Percentiles rank a stretch among this genome's conserved stretches.
Evolutionary conservation across 2,888 invertebrate genomes (phyloP).

Genomic region (Mimumesa dahlbomi): DNA sequence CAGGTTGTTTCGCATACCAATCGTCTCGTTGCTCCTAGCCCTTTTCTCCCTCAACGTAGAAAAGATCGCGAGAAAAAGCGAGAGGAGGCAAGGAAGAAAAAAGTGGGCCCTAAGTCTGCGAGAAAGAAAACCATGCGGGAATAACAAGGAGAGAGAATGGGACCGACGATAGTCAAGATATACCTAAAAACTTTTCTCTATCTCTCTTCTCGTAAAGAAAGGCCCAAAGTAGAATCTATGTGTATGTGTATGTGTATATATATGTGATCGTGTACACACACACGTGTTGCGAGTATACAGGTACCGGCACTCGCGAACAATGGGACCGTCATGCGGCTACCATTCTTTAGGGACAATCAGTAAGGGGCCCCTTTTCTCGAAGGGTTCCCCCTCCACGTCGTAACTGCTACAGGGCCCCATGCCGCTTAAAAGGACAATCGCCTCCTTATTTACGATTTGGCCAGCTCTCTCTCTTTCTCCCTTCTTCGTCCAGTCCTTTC

Average conservation of each 20-base stretch:
- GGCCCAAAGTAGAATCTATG: slow-evolving; percentile 9
- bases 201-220: slow-evolving; percentile 29
- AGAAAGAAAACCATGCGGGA: too few species aligned
- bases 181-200: slow-evolving; percentile 33
- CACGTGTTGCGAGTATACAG: slow-evolving; percentile 55
- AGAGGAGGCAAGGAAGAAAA: slow-evolving; percentile 24
- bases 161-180: slow-evolving; percentile 48
- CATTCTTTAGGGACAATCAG: slow-evolving; percentile 77
- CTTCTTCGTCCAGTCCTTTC: neutral
- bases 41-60: slow-evolving; percentile 9
- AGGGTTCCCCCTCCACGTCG: slow-evolving; percentile 40
- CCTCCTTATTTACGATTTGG: slow-evolving; percentile 77
- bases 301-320: slow-evolving; percentile 72
- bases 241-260: neutral
- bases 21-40: slow-evolving; percentile 57
- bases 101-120: too few species aligned
- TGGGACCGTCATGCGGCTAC: slow-evolving; percentile 76
- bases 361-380: slow-evolving; percentile 52
- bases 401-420: slow-evolving; percentile 39
- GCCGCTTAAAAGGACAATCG: slow-evolving; percentile 78
- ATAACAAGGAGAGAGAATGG: slow-evolving; percentile 22
- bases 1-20: slow-evolving; percentile 77
- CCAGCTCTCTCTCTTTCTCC: slow-evolving; percentile 47
- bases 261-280: slow-evolving; percentile 36
- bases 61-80: slow-evolving; percentile 14